Evolutionary conservation across 2,888 invertebrate species (phyloP).

Genomic region (Agrypnus murinus): DNA sequence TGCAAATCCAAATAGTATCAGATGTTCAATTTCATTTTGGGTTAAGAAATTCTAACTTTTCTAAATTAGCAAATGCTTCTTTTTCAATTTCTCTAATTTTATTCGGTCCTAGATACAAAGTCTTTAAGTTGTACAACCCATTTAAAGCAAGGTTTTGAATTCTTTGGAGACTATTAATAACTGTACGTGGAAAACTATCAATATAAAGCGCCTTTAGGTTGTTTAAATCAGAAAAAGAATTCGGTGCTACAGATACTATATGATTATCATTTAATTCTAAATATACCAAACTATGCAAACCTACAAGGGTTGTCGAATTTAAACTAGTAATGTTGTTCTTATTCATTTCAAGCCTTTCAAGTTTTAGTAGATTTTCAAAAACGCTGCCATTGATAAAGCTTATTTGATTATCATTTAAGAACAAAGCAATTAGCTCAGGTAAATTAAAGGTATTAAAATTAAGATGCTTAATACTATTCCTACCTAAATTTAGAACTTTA

Average conservation of each 20-base stretch:
- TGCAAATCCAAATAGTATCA: too few species aligned
- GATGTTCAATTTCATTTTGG: not conserved
- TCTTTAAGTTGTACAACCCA: slow-evolving; percentile 1
- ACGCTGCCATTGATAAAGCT: too few species aligned
- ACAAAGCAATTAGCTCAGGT: too few species aligned
- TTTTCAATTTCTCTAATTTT: too few species aligned
- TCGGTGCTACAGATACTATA: slow-evolving; percentile 8
- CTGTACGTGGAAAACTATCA: not conserved
- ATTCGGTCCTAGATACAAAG: too few species aligned
- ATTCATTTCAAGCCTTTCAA: slow-evolving; percentile 68
- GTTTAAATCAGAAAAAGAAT: slow-evolving; percentile 33
- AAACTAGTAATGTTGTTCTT: slow-evolving; percentile 67
- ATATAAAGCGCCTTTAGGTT: not conserved
- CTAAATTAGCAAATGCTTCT: too few species aligned
- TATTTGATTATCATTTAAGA: too few species aligned
- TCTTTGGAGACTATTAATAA: not conserved
- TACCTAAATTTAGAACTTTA: slow-evolving; percentile 29
- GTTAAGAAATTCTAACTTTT: too few species aligned
- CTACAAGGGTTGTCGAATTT: slow-evolving; percentile 66
- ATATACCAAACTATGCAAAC: slow-evolving; percentile 64
- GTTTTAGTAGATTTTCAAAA: too few species aligned
- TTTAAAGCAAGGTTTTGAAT: too few species aligned
- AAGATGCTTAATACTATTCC: slow-evolving; percentile 22
- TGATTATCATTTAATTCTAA: slow-evolving; percentile 69
- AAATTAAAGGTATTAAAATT: too few species aligned